Conservation (phyloP, 2,888 invertebrate genomes). For the Agrotis exclamationis region DNA sequence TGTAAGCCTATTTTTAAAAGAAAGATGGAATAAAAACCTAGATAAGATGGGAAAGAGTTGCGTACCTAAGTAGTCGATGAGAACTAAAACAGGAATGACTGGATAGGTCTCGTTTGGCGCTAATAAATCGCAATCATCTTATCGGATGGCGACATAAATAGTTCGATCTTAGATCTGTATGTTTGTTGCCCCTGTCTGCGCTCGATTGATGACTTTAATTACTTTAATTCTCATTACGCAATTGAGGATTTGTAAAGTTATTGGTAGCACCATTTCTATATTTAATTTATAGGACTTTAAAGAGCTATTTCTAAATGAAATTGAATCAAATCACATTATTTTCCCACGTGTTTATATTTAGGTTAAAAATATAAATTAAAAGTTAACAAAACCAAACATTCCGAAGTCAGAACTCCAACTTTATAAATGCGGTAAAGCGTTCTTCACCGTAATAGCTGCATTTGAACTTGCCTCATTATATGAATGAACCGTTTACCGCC, state of each 20-base stretch:
- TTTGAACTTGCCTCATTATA: slow-evolving; percentile 56
- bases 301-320: not conserved
- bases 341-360: too few species aligned
- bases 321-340: not conserved
- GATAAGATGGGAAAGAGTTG: slow-evolving; percentile 37
- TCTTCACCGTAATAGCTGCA: slow-evolving; percentile 39
- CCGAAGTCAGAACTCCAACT: slow-evolving; percentile 17
- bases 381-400: slow-evolving; percentile 8
- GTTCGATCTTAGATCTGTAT: slow-evolving; percentile 35
- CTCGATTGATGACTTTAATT: slow-evolving; percentile 30
- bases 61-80: slow-evolving; percentile 44
- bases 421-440: slow-evolving; percentile 41
- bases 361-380: slow-evolving; percentile 17
- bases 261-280: not conserved
- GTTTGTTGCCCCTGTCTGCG: slow-evolving; percentile 35
- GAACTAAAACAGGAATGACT: slow-evolving; percentile 58
- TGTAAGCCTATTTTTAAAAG: slow-evolving; percentile 60
- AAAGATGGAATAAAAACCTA: slow-evolving; percentile 55
- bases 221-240: slow-evolving; percentile 20
- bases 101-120: slow-evolving; percentile 38
- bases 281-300: not conserved
- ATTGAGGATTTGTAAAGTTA: not conserved
- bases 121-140: slow-evolving; percentile 63
- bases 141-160: slow-evolving; percentile 50
- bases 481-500: slow-evolving; percentile 43